Base-by-base conservation (phyloP, 2,888 invertebrate genomes). In the Tridacna gigas region DNA sequence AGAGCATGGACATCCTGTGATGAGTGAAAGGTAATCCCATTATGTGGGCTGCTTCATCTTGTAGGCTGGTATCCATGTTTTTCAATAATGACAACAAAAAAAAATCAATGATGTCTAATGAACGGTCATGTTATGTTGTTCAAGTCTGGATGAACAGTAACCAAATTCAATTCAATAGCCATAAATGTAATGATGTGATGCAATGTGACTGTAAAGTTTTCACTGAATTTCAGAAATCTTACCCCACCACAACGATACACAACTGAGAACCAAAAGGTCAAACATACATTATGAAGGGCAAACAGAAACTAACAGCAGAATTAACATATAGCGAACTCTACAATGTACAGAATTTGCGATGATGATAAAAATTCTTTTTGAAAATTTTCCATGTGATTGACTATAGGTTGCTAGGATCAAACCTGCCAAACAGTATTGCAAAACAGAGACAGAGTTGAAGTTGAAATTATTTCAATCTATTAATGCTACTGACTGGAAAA, bases 371-470 rank as follows among this genome's bases (percentile, higher is more conserved):
- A 4, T 37, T 37, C 37, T 37, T 37, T 37, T 37, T 37, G 2
- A 37, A 37, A 2, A 37, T 37, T 37, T 37, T 37, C 37, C 37
- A 37, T 37, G 7, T 37, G 37, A 37, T 7, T 66, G 77, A 86
- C 77, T 82, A 82, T 79, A 84, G 86, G 86, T 86, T 86, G 86
- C 86, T 86, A 86, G 83, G 86, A 80, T 77, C 82, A 83, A 13
- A 20, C 25, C 61, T 63, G 51, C 74, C 20, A 83, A 84, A 84
- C 81, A 84, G 73, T 81, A 80, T 76, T 79, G 60, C 45, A 9
- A 37, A 69, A 71, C 51, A 15, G n/a, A 25, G 71, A 67, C 18
- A 47, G 12, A 77, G 45, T 47, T 65, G 3, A 37, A 56, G 56
- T 20, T 20, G 2, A 56, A 9, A 56, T 51, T 28, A 73, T 67